Evolutionary conservation across 2,113 vertebrate species (phyloP).

Genomic region (Euleptes europaea): DNA sequence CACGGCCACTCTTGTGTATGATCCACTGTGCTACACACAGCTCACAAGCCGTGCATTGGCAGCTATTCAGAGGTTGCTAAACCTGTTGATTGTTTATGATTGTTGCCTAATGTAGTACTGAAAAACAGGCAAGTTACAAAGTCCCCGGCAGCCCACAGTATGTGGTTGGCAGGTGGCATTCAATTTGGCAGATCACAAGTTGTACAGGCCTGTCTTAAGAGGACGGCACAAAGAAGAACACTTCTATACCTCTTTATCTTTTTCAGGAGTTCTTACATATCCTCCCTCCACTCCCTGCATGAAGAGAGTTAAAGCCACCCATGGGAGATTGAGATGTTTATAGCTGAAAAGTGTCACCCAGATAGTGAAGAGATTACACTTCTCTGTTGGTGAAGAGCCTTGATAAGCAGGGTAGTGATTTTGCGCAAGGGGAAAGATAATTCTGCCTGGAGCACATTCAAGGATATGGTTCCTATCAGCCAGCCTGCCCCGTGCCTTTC

Average conservation of each 20-base stretch:
- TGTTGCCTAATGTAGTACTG: no score
- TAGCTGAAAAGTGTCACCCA: conserved; percentile 1
- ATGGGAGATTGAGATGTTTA: not conserved
- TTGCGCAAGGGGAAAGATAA: not conserved
- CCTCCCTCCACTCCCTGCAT: not conserved
- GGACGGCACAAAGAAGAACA: not conserved
- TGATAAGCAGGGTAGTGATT: not conserved
- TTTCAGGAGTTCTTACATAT: not conserved
- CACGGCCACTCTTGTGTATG: no score
- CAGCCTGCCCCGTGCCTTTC: not conserved
- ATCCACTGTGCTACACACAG: not conserved
- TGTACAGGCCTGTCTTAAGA: not conserved
- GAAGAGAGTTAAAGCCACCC: not conserved
- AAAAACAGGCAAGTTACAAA: no score
- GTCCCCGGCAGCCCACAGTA: not conserved
- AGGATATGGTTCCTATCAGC: not conserved
- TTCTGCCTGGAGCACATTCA: conserved; percentile 8
- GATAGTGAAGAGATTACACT: not conserved
- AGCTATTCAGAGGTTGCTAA: no score
- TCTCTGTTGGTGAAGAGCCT: not conserved
- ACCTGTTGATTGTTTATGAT: no score
- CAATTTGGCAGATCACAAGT: not conserved
- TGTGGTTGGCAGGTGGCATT: not conserved
- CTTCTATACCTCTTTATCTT: not conserved
- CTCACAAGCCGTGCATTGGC: not conserved